Base-by-base conservation (phyloP, 2,888 invertebrate genomes). In the Hydrotaea diabolus region DNA sequence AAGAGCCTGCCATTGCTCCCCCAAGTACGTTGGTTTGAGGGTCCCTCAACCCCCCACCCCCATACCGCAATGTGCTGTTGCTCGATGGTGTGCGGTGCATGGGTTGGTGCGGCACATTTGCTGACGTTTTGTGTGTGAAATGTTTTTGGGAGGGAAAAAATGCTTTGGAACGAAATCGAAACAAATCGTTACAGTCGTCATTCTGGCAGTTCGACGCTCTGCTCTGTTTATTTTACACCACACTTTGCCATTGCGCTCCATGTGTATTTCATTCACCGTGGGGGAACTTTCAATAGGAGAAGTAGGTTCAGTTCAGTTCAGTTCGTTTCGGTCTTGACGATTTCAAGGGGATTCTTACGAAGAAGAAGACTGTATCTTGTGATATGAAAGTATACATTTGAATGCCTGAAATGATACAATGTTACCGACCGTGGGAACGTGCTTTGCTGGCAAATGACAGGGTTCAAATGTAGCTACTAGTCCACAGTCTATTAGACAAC, bases 151-250 rank as follows among this genome's bases (percentile, higher is more conserved):
- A 72, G 36, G 23, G 46, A 46, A 71, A 43, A 79, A 74, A 13
- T 49, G 53, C 55, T 57, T 69, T 85, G 77, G 71, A 80, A 69
- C 46, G 69, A 69, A 74, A 82, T 85, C 80, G 26, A 82, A 85
- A 82, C 79, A 85, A 85, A 82, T 85, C 85, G 71, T 77, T 85
- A 82, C 79, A 85, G 79, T 79, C 76, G 69, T 62, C 81, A 78
- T 53, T 43, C 15, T 57, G 57, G 26, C 66, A 72, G 72, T 78
- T 71, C 8, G 59, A 73, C 73, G 13, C 64, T 69, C 46, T 69
- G 62, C 26, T 62, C 62, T 62, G 69, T 69, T 69, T 43, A 46
- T 69, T 69, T 46, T 66, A 39, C 21, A 66, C 21, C 39, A 21
- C 31, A 66, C 17, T 43, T 64, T 17, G 39, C 66, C 39, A 43